Percentiles rank a stretch among this genome's conserved stretches.
phyloP scores from a whole-genome alignment of 2,797 vertebrate genomes.

The Tympanoctomys barrerae region DNA sequence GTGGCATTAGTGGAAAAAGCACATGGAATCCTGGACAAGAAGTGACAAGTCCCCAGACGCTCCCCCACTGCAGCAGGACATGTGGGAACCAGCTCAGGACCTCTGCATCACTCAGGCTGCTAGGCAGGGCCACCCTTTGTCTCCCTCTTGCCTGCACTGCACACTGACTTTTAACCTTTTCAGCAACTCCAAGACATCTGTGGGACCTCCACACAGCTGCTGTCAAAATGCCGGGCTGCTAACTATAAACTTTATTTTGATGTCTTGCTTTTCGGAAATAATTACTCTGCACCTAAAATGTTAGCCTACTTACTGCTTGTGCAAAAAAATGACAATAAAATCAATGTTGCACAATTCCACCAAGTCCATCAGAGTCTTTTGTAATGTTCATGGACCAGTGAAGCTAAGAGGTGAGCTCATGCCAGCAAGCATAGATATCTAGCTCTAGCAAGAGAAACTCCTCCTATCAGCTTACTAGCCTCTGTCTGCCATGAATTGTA shows the following conservation, averaged over 20 bases:
- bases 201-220: slow-evolving; percentile 83
- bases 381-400: slow-evolving; percentile 86
- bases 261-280: slow-evolving; percentile 91
- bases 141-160: slow-evolving; percentile 72
- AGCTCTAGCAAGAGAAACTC: neutral
- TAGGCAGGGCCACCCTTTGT: fast-evolving
- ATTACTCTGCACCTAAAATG: slow-evolving; percentile 89
- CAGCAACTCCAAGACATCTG: slow-evolving; percentile 83
- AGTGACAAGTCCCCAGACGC: neutral
- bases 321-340: slow-evolving; percentile 89
- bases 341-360: slow-evolving; percentile 88
- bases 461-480: slow-evolving; percentile 55
- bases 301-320: slow-evolving; percentile 89
- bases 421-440: neutral
- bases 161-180: slow-evolving; percentile 86
- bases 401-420: slow-evolving; percentile 78
- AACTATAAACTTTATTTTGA: slow-evolving; percentile 90
- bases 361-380: slow-evolving; percentile 87
- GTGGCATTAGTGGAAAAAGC: neutral
- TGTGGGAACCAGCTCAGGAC: neutral
- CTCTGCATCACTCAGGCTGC: no score
- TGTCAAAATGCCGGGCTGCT: slow-evolving; percentile 86
- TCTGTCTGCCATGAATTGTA: slow-evolving; percentile 71
- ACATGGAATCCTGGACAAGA: neutral
- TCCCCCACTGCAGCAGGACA: neutral